Evolutionary conservation across 37 sponge, comb jelly and placozoan genomes (phyloP).

Genomic region (Geodia barretti): DNA sequence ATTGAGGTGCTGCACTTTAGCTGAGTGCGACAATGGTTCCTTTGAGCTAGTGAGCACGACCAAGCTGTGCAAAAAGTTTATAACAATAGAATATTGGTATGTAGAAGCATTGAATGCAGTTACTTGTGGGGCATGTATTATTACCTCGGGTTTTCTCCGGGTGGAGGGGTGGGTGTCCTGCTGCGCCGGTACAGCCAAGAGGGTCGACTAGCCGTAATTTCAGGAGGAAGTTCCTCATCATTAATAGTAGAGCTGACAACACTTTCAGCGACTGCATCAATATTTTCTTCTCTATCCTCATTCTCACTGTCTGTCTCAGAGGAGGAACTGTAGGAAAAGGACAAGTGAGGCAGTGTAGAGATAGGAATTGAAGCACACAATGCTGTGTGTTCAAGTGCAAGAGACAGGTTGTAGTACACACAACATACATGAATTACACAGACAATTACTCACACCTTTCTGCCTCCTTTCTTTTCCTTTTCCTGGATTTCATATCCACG

Average conservation of each 20-base stretch:
- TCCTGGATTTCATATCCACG: slow-evolving; percentile 7
- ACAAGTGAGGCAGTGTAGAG: not conserved
- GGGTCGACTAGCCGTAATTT: not conserved
- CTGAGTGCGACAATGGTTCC: not conserved
- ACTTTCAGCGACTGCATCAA: not conserved
- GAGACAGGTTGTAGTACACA: no score
- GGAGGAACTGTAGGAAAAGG: not conserved
- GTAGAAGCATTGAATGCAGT: not conserved
- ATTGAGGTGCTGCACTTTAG: not conserved
- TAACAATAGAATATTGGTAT: not conserved
- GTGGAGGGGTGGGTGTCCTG: slow-evolving; percentile 54
- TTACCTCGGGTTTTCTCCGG: slow-evolving; percentile 5
- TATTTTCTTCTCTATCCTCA: not conserved
- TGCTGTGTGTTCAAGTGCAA: no score
- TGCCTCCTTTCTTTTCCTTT: slow-evolving; percentile 10
- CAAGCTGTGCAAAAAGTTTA: not conserved
- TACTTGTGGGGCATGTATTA: not conserved
- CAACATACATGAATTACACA: no score
- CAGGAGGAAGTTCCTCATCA: slow-evolving; percentile 45
- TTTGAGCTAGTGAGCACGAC: not conserved
- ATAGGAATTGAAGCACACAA: not conserved
- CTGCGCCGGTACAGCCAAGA: slow-evolving; percentile 74
- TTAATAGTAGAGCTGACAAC: slow-evolving; percentile 22
- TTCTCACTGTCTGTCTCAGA: not conserved
- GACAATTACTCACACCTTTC: no score